A percentile compares a stretch with the other conserved stretches of the same genome.
Evolutionary conservation across 2,797 vertebrate species (phyloP).

Genomic region (Remorina albescens): DNA sequence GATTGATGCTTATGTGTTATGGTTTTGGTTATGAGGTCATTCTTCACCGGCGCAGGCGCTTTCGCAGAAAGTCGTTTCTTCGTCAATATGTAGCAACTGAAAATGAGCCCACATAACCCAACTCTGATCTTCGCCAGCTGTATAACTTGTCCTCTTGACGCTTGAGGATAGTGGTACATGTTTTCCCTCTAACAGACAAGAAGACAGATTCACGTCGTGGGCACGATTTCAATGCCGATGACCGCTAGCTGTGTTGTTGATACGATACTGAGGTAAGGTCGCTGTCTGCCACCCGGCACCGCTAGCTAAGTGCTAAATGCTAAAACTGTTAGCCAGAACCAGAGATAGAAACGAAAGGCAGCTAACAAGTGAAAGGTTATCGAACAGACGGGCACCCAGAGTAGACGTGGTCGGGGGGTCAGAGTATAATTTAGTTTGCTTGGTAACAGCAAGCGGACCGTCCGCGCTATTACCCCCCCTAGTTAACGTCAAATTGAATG

Average conservation of each 20-base stretch:
- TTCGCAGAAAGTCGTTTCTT: constrained; percentile 56
- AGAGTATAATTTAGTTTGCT: background rate
- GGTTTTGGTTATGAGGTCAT: constrained; percentile 71
- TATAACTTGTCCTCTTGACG: background rate
- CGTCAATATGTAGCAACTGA: constrained; percentile 68
- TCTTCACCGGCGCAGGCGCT: constrained; percentile 72
- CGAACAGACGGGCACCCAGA: too few relatives aligned
- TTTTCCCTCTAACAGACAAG: background rate
- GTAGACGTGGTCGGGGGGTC: background rate
- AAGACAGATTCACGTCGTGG: constrained; percentile 17
- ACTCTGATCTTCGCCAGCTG: constrained; percentile 6
- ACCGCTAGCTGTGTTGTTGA: constrained; percentile 52
- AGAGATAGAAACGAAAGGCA: background rate
- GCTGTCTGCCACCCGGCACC: constrained; percentile 40
- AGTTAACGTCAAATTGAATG: constrained; percentile 42
- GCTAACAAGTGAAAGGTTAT: background rate
- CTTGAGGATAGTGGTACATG: background rate
- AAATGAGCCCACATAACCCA: constrained; percentile 29
- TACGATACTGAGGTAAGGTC: constrained; percentile 69
- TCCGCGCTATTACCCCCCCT: constrained; percentile 4
- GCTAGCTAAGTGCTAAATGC: constrained; percentile 36
- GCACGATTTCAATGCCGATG: constrained; percentile 30
- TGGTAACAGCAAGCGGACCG: background rate
- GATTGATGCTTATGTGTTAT: background rate
- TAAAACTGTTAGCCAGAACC: constrained; percentile 51